Evolutionary conservation across 2,113 vertebrate species (phyloP), one percentile per base, ranked within the genome.

Genomic region (Clupea harengus): DNA sequence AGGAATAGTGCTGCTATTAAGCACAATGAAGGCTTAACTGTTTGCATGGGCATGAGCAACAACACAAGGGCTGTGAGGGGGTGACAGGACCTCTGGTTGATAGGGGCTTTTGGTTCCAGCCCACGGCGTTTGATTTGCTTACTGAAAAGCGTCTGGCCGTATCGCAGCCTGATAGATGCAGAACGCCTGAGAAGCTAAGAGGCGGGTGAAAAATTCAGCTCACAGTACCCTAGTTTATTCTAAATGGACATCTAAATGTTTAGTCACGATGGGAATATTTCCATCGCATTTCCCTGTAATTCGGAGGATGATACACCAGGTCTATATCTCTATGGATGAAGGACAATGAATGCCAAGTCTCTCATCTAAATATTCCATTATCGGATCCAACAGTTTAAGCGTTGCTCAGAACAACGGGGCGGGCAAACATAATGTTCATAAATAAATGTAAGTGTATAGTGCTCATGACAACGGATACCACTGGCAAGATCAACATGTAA

Each of bases 241-340:
- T 72, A 72, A 72, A 72, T 72, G 64, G 28, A 32, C 64, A 72
- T 72, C 64, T 72, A 72, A 72, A 72, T 72, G 64, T 72, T 72
- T 72, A 72, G 64, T 28, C 64, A 72, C 64, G 64, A 72, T 72
- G 64, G 28, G 25, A 8, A 72, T 72, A 32, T 72, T 72, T 72
- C 54, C 10, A 32, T 72, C 9, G 64, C 60, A 6, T 72, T 72
- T 32, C 25, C 25, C 25, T 10, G n/a, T 72, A n/a, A 72, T 72
- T 72, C 64, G 13, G 64, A 39, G 4, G 8, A 72, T 72, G 64
- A 72, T 72, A 13, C 64, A 72, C 39, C 64, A 72, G 25, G 64
- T 72, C 28, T 25, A 72, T 32, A 72, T 72, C 15, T 72, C 64
- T 32, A 72, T 32, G 64, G 25, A 72, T 32, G 64, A 32, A 72